Percentiles rank a stretch among this genome's conserved stretches.
These are phyloP conservation scores for Eidolon helvum DNA, from an alignment of 2,113 vertebrate genomes.

Conservation along the genomic window DNA sequence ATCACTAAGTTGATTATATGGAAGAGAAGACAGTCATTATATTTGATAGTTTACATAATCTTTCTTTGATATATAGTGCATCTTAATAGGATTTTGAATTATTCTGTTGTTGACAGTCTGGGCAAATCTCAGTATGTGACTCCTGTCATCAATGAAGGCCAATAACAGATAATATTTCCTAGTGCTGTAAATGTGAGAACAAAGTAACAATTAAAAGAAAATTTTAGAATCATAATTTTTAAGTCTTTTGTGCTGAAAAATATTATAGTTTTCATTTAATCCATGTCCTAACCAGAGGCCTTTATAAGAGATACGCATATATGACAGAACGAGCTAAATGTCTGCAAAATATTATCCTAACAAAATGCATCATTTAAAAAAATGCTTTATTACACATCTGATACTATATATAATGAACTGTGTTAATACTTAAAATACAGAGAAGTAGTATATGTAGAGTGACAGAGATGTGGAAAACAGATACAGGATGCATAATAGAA, in stretches of 20 bases:
- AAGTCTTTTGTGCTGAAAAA: background rate
- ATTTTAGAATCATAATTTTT: background rate
- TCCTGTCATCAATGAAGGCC: background rate
- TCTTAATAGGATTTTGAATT: background rate
- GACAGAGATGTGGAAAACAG: background rate
- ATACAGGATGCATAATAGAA: background rate
- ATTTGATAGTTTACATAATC: background rate
- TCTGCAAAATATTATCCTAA: slow-evolving; percentile 25
- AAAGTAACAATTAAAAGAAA: background rate
- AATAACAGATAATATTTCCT: background rate
- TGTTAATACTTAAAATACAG: background rate
- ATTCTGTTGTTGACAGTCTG: background rate
- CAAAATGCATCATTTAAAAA: background rate
- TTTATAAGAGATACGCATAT: background rate
- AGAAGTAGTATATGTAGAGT: background rate
- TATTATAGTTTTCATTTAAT: background rate
- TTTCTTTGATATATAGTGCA: background rate
- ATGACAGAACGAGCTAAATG: background rate
- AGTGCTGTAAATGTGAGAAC: background rate
- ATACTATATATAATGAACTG: background rate
- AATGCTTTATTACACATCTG: background rate
- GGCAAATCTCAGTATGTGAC: background rate
- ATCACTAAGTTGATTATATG: background rate
- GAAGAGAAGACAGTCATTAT: background rate
- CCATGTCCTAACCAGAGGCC: background rate